phyloP scores from a whole-genome alignment of 2,113 vertebrate genomes.

The Gopherus evgoodei region DNA sequence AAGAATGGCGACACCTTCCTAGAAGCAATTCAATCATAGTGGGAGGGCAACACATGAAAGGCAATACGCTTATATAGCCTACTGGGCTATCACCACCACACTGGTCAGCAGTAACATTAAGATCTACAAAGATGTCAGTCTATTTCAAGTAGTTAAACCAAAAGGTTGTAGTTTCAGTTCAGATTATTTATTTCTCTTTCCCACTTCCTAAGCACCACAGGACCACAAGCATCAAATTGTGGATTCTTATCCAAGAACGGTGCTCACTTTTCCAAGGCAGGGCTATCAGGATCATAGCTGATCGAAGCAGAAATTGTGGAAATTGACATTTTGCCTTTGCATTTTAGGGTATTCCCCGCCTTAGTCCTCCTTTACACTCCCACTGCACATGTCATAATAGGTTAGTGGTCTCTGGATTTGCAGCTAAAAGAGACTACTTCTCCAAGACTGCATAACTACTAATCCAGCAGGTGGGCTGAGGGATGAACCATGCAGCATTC shows the following conservation, averaged over 20 bases:
- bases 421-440: neutral
- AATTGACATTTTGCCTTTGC: neutral
- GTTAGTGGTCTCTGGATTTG: neutral
- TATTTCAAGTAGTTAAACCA: neutral
- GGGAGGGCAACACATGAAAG: neutral
- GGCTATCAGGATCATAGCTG: neutral
- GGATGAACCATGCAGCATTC: neutral
- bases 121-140: neutral
- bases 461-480: neutral
- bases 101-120: neutral
- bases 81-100: too few species aligned
- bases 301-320: neutral
- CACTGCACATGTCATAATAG: too few species aligned
- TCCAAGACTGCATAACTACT: neutral
- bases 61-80: neutral
- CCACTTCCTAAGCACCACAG: neutral
- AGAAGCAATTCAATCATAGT: neutral
- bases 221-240: neutral
- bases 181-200: neutral
- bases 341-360: fast-evolving
- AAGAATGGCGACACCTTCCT: neutral
- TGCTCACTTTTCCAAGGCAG: neutral
- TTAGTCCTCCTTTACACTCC: neutral
- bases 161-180: neutral
- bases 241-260: neutral